These are phyloP conservation scores for Sympetrum striolatum DNA, from an alignment of 2,888 invertebrate species.

Conservation along the genomic window DNA sequence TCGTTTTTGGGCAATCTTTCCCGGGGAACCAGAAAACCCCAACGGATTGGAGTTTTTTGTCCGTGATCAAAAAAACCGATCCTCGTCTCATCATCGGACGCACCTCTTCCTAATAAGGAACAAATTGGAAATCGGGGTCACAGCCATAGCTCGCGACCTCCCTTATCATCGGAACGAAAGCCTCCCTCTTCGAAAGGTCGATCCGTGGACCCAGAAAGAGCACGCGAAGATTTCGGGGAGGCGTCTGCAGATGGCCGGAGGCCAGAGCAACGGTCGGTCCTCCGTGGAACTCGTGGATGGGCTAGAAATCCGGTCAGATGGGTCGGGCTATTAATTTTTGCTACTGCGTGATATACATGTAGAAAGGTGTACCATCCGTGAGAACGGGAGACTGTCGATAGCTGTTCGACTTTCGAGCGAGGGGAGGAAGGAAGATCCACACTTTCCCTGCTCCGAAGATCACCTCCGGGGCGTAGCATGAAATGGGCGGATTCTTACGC, in stretches of 20 bases:
- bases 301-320: not conserved
- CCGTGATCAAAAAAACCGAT: not conserved
- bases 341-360: not conserved
- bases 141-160: not conserved
- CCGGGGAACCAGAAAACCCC: not conserved
- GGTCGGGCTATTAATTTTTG: not conserved
- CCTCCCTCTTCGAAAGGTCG: not conserved
- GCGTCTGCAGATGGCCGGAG: not conserved
- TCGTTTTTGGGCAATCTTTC: not conserved
- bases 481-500: not conserved
- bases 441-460: not conserved
- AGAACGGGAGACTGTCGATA: not conserved
- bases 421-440: not conserved
- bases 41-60: not conserved
- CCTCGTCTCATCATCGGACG: not conserved
- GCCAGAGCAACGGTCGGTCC: not conserved
- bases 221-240: not conserved
- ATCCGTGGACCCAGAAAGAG: not conserved
- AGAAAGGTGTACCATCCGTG: not conserved
- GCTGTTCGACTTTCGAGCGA: not conserved
- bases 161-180: not conserved
- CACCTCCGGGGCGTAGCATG: not conserved
- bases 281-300: not conserved
- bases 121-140: not conserved
- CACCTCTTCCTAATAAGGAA: conserved; percentile 13